Evolutionary conservation across 2,888 invertebrate genomes (phyloP).

Genomic region (Dasypogon diadema): DNA sequence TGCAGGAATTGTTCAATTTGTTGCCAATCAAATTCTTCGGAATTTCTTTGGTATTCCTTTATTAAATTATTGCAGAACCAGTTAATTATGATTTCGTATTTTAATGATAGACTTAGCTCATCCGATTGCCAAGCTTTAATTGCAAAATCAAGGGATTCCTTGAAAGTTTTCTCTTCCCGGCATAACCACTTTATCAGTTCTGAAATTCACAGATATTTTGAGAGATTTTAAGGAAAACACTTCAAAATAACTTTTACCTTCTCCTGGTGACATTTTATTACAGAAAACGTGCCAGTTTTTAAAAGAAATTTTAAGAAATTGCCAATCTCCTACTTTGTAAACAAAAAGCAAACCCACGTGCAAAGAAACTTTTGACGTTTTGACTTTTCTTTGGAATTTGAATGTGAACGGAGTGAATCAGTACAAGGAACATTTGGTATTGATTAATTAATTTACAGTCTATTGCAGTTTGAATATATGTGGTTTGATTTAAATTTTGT

Average conservation of each 20-base stretch:
- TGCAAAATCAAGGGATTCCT: conserved; percentile 63
- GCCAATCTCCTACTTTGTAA: background rate
- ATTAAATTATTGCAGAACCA: conserved; percentile 61
- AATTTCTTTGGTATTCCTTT: conserved; percentile 5
- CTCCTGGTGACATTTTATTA: conserved; percentile 58
- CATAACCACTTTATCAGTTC: conserved; percentile 65
- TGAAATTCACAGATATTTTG: conserved; percentile 54
- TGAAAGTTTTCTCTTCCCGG: conserved; percentile 61
- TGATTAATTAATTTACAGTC: no score
- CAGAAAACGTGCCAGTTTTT: background rate
- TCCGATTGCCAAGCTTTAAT: conserved; percentile 66
- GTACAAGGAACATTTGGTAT: no score
- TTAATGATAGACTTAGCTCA: conserved; percentile 63
- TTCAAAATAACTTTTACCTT: conserved; percentile 55
- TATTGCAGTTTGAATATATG: no score
- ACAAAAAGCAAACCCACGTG: background rate
- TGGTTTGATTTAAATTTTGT: no score
- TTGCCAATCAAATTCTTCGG: conserved; percentile 56
- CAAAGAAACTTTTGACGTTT: background rate
- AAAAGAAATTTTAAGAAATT: background rate
- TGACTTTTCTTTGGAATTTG: background rate
- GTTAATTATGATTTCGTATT: conserved; percentile 64
- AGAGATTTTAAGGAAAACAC: background rate
- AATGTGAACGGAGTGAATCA: background rate
- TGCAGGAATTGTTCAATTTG: conserved; percentile 59